A percentile compares a stretch with the other conserved stretches of the same genome.
Conservation (phyloP, 1,140 invertebrate genomes). For the Hydropsyche tenuis region DNA sequence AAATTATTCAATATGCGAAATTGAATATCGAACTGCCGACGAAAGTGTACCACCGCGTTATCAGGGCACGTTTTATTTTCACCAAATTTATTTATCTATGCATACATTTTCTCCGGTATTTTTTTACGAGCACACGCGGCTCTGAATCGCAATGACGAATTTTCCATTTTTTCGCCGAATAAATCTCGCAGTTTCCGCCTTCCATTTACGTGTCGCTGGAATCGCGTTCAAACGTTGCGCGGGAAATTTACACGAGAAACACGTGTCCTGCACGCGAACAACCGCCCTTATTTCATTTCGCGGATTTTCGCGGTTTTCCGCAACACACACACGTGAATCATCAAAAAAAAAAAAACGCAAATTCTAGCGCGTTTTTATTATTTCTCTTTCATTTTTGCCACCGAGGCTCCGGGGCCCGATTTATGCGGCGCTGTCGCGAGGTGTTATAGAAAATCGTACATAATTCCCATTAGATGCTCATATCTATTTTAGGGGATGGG, state of each 20-base stretch:
- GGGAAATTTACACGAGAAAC: conserved; percentile 14
- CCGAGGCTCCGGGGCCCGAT: conserved; percentile 44
- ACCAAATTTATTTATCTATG: no score
- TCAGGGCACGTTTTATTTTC: no score
- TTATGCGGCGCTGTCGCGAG: conserved; percentile 48
- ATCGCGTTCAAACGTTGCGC: neutral
- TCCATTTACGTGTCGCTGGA: neutral
- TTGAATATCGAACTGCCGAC: no score
- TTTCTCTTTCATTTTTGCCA: neutral
- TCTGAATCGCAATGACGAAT: conserved; percentile 7
- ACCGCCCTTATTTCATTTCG: neutral
- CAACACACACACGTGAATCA: neutral
- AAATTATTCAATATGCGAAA: no score
- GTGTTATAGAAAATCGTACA: conserved; percentile 51
- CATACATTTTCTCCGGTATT: neutral
- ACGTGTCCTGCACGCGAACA: conserved; percentile 7
- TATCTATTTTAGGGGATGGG: no score
- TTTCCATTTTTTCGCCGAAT: conserved; percentile 18
- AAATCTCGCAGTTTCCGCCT: conserved; percentile 16
- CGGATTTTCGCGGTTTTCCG: no score
- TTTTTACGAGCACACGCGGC: conserved; percentile 13
- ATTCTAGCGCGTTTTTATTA: no score
- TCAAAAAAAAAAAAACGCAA: no score
- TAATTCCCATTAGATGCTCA: conserved; percentile 45
- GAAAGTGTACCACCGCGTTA: no score